A percentile compares a stretch with the other conserved stretches of the same genome.
Evolutionary conservation across 1,140 invertebrate species (phyloP).

Genomic region (Trialeurodes vaporariorum): DNA sequence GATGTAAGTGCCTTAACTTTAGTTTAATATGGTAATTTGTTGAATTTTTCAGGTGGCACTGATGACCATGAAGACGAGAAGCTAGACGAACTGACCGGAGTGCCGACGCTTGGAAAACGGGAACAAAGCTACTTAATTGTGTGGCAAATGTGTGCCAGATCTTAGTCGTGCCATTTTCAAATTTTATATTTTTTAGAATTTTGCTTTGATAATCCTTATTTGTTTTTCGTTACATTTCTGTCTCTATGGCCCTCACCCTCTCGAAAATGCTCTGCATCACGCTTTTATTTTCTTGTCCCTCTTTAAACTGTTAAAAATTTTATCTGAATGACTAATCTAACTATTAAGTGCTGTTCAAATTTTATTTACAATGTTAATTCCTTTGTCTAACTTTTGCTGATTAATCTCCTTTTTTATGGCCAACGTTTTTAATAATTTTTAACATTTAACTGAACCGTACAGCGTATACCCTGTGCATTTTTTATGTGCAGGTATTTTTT

Average conservation of each 20-base stretch:
- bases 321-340: not conserved
- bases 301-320: not conserved
- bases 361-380: no score
- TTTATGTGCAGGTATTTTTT: no score
- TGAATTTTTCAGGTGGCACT: not conserved
- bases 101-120: not conserved
- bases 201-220: not conserved
- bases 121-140: not conserved
- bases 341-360: no score
- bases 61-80: not conserved
- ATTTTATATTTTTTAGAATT: not conserved
- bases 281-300: not conserved
- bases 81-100: not conserved
- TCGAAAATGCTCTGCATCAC: not conserved
- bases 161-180: not conserved
- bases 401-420: no score
- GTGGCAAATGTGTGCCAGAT: not conserved
- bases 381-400: no score
- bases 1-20: no score
- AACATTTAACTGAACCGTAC: no score
- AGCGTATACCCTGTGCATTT: no score
- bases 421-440: no score
- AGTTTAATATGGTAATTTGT: no score
- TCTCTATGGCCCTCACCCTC: not conserved
- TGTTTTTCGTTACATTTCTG: not conserved